phyloP scores from a whole-genome alignment of 1,140 invertebrate species.

The Heliconius nattereri region DNA sequence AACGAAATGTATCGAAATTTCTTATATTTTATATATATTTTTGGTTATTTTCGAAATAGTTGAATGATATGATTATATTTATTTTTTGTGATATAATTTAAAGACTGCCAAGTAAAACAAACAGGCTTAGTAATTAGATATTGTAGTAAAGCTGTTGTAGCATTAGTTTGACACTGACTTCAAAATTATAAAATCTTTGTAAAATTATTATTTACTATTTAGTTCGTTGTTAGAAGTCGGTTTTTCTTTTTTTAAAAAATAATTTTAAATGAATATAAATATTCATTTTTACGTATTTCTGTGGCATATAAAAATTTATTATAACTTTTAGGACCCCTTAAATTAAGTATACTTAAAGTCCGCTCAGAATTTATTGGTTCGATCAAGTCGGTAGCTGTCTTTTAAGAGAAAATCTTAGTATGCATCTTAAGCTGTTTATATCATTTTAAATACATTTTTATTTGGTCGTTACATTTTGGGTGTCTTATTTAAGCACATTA shows the following conservation, averaged over 20 bases:
- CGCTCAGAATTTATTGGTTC: constrained; percentile 29
- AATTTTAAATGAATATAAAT: neutral
- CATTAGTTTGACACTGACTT: no score
- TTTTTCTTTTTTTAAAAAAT: no score
- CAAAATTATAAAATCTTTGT: no score
- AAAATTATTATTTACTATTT: no score
- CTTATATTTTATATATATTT: constrained; percentile 24
- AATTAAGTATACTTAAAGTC: constrained; percentile 32
- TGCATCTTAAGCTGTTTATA: neutral
- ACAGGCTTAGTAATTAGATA: no score
- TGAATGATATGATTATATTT: no score
- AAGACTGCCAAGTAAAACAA: no score
- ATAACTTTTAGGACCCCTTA: constrained; percentile 38
- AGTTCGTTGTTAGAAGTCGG: no score
- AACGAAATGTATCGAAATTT: constrained; percentile 6
- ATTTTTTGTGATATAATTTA: no score
- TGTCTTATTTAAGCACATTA: neutral
- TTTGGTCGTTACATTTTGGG: neutral
- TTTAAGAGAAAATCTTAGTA: constrained; percentile 13
- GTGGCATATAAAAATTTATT: constrained; percentile 46
- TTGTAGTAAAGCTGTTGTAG: no score
- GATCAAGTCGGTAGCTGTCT: constrained; percentile 30
- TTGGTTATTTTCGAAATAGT: neutral
- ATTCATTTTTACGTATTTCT: constrained; percentile 47
- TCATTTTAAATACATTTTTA: neutral